Percentiles rank a stretch among this genome's conserved stretches.
Conservation (phyloP, 1,140 invertebrate species). For the Cotesia typhae region DNA sequence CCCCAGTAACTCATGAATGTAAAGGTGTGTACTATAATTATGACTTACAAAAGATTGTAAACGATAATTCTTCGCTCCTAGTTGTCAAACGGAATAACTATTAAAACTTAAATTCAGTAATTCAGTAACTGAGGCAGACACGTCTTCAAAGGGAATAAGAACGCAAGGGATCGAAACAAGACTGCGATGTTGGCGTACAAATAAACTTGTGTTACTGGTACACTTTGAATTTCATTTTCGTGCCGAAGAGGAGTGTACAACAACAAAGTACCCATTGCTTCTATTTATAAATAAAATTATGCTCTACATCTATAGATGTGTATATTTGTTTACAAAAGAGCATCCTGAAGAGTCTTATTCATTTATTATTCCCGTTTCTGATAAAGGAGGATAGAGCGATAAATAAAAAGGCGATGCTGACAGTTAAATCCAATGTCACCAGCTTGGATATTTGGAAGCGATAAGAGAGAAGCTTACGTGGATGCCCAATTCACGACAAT, state of each 20-base stretch:
- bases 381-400: background rate
- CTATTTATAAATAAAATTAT: background rate
- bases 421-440: conserved; percentile 1
- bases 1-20: no score
- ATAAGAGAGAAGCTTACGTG: conserved; percentile 3
- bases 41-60: conserved; percentile 46
- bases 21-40: conserved; percentile 41
- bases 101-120: conserved; percentile 50
- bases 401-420: background rate
- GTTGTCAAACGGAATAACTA: conserved; percentile 45
- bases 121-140: conserved; percentile 39
- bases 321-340: background rate
- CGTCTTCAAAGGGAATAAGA: conserved; percentile 30
- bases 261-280: background rate
- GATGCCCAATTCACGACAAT: background rate
- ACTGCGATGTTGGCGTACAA: conserved; percentile 36
- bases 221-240: background rate
- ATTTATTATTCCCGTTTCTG: background rate
- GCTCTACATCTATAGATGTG: background rate
- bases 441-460: conserved; percentile 3
- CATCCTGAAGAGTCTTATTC: no score
- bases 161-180: conserved; percentile 37
- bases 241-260: background rate
- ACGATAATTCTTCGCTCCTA: conserved; percentile 36
- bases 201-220: conserved; percentile 39